Conservation (phyloP, 2,888 invertebrate species). For the Brachynemurus nebulosus region DNA sequence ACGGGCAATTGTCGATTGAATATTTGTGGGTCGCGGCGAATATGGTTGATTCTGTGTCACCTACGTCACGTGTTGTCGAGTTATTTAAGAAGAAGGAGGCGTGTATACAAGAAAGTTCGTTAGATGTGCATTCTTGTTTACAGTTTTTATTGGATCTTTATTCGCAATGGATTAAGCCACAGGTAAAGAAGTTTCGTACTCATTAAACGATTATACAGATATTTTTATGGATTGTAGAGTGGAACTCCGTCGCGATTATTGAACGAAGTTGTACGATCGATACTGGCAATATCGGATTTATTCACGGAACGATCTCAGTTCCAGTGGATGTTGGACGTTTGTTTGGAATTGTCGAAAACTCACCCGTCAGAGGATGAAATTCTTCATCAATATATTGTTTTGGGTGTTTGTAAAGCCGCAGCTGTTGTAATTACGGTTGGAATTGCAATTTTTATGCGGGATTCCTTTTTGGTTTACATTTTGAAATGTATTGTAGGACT, state of each 20-base stretch:
- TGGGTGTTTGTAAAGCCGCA: constrained; percentile 53
- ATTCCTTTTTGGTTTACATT: too few relatives aligned
- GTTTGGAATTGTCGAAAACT: constrained; percentile 47
- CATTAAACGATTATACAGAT: background rate
- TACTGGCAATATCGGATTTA: constrained; percentile 61
- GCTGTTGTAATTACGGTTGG: constrained; percentile 46
- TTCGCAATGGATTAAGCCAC: constrained; percentile 53
- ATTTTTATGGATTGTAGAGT: constrained; percentile 23
- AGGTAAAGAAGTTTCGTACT: too few relatives aligned
- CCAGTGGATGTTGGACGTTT: constrained; percentile 62
- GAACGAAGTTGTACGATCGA: constrained; percentile 46
- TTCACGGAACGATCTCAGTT: constrained; percentile 63
- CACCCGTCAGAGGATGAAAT: constrained; percentile 66
- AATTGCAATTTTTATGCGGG: too few relatives aligned
- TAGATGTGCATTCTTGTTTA: constrained; percentile 86
- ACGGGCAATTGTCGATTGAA: constrained; percentile 47
- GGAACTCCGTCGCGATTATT: constrained; percentile 33
- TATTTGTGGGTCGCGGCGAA: constrained; percentile 45
- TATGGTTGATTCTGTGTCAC: constrained; percentile 32
- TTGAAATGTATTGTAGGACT: constrained; percentile 31
- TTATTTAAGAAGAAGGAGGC: constrained; percentile 27
- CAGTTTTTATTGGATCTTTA: constrained; percentile 86
- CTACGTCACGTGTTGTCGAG: constrained; percentile 25
- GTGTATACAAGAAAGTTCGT: constrained; percentile 40
- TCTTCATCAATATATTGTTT: constrained; percentile 52